Percentiles rank a stretch among this genome's conserved stretches.
These are phyloP conservation scores for Dolomedes plantarius DNA, from an alignment of 2,888 invertebrate genomes.

Conservation along the genomic window DNA sequence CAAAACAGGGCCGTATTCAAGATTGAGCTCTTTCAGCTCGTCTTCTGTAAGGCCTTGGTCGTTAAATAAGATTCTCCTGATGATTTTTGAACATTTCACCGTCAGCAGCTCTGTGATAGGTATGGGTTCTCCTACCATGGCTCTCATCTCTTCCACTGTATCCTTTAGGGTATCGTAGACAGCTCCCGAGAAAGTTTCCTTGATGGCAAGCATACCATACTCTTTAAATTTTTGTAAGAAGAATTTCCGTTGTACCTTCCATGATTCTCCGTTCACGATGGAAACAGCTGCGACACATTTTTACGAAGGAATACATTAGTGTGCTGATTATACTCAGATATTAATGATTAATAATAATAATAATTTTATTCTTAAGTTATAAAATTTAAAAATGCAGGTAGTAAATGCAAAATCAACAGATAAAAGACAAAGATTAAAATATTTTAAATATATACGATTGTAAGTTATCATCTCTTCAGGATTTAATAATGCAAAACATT, in stretches of 20 bases:
- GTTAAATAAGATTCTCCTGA: neutral
- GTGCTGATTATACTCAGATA: too few relatives aligned
- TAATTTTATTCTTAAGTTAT: too few relatives aligned
- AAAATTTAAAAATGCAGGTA: too few relatives aligned
- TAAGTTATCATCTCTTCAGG: too few relatives aligned
- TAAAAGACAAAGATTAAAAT: too few relatives aligned
- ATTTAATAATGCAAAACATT: too few relatives aligned
- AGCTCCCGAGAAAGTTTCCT: neutral
- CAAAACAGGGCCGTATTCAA: neutral
- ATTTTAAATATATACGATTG: too few relatives aligned
- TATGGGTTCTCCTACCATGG: slow-evolving; percentile 11
- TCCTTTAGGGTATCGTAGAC: slow-evolving; percentile 16
- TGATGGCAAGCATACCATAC: slow-evolving; percentile 9
- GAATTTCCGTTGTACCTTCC: slow-evolving; percentile 28
- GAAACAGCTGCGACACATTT: slow-evolving; percentile 6
- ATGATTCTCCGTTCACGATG: slow-evolving; percentile 34
- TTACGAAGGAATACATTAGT: too few relatives aligned
- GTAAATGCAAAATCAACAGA: too few relatives aligned
- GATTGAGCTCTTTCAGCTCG: neutral
- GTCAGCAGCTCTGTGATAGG: neutral
- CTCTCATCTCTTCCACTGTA: neutral
- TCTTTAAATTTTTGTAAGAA: slow-evolving; percentile 22
- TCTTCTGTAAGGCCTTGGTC: slow-evolving; percentile 3
- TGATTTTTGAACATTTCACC: neutral
- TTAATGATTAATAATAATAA: too few relatives aligned